A percentile compares a stretch with the other conserved stretches of the same genome.
Conservation (phyloP, 1,140 invertebrate species). For the Heterodera schachtii region DNA sequence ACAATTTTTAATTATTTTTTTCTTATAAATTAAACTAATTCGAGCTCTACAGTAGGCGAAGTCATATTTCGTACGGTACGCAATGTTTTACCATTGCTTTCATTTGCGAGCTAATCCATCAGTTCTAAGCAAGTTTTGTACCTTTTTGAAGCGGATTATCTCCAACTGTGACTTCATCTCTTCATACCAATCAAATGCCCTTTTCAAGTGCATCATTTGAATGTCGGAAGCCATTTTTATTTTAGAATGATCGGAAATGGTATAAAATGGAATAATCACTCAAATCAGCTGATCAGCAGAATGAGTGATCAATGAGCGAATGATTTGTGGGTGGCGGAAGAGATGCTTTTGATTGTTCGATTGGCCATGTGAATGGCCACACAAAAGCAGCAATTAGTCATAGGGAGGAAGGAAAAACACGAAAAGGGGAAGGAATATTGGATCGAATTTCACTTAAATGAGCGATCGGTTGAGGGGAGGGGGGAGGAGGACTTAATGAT, state of each 20-base stretch:
- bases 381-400: not conserved
- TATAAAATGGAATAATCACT: too few species aligned
- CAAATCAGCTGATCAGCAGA: not conserved
- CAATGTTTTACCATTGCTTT: not conserved
- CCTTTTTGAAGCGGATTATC: constrained; percentile 20
- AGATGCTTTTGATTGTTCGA: not conserved
- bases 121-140: not conserved
- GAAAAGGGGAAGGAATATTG: not conserved
- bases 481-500: not conserved
- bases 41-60: not conserved
- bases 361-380: not conserved
- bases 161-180: constrained; percentile 48
- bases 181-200: constrained; percentile 32
- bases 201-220: not conserved
- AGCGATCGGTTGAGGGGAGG: not conserved
- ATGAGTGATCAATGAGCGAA: not conserved
- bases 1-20: not conserved
- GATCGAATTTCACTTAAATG: constrained; percentile 10
- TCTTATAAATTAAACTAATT: too few species aligned
- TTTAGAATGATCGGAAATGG: not conserved
- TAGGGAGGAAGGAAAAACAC: not conserved
- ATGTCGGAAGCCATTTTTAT: not conserved
- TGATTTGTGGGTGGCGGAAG: too few species aligned
- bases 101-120: not conserved
- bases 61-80: too few species aligned